These are phyloP conservation scores for Timema cristinae DNA, from an alignment of 2,888 invertebrate species.

Conservation along the genomic window DNA sequence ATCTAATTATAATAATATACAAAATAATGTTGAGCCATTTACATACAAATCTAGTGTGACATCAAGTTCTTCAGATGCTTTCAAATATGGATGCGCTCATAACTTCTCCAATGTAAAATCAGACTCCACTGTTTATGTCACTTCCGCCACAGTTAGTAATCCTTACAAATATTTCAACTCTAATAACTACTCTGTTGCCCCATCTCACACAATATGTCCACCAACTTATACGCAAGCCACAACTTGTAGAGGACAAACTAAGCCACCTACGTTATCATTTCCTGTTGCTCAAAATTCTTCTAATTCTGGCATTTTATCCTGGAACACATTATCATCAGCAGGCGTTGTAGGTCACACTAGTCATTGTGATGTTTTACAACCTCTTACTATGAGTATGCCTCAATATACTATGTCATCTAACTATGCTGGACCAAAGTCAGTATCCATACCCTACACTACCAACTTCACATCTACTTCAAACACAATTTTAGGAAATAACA, in stretches of 20 bases:
- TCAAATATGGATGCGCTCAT: neutral
- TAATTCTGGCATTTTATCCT: slow-evolving; percentile 44
- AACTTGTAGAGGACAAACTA: slow-evolving; percentile 10
- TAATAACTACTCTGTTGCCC: slow-evolving; percentile 9
- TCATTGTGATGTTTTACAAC: slow-evolving; percentile 17
- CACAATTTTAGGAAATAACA: no score
- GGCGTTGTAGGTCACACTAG: slow-evolving; percentile 10
- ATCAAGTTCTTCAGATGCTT: neutral
- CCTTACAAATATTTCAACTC: slow-evolving; percentile 9
- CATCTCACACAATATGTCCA: slow-evolving; percentile 11
- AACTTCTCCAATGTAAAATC: neutral
- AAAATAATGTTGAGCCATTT: neutral
- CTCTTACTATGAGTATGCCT: neutral
- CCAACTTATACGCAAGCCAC: slow-evolving; percentile 7
- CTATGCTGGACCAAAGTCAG: neutral
- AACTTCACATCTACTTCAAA: no score
- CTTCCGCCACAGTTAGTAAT: neutral
- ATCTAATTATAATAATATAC: no score
- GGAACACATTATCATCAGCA: no score
- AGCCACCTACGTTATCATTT: slow-evolving; percentile 20
- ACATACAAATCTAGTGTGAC: neutral
- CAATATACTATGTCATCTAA: neutral
- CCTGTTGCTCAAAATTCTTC: slow-evolving; percentile 44
- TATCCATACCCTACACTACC: neutral
- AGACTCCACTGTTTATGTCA: neutral